A percentile compares a stretch with the other conserved stretches of the same genome.
Conservation (phyloP, 2,888 invertebrate species). For the Stegophylla sp. region DNA sequence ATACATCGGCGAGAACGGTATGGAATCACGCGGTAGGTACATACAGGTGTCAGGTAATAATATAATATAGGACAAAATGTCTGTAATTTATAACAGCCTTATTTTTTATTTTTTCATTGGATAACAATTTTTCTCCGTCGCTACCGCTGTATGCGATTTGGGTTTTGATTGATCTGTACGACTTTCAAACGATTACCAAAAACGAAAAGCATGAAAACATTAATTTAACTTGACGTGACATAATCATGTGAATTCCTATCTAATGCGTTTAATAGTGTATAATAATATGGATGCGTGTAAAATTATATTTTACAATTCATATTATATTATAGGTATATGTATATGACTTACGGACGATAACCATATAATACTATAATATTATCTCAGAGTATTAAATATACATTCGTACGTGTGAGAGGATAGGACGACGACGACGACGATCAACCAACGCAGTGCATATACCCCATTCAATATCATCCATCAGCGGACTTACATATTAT, state of each 20-base stretch:
- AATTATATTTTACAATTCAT: too few species aligned
- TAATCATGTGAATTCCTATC: background rate
- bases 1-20: background rate
- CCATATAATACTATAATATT: too few species aligned
- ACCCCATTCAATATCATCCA: constrained; percentile 23
- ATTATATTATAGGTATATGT: too few species aligned
- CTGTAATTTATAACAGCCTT: background rate
- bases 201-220: background rate
- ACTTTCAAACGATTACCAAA: background rate
- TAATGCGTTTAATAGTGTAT: background rate
- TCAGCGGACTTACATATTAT: background rate
- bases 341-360: too few species aligned
- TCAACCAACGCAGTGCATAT: constrained; percentile 31
- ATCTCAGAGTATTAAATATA: too few species aligned
- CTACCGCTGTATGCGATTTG: background rate
- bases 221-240: background rate
- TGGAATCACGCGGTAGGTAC: background rate
- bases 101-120: background rate
- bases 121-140: background rate
- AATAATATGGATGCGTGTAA: background rate
- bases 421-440: background rate
- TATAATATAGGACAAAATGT: too few species aligned
- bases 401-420: background rate
- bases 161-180: too few species aligned
- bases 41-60: background rate